phyloP scores from a whole-genome alignment of 53 echinoderm and acorn worm genomes.

The Holothuria scabra region DNA sequence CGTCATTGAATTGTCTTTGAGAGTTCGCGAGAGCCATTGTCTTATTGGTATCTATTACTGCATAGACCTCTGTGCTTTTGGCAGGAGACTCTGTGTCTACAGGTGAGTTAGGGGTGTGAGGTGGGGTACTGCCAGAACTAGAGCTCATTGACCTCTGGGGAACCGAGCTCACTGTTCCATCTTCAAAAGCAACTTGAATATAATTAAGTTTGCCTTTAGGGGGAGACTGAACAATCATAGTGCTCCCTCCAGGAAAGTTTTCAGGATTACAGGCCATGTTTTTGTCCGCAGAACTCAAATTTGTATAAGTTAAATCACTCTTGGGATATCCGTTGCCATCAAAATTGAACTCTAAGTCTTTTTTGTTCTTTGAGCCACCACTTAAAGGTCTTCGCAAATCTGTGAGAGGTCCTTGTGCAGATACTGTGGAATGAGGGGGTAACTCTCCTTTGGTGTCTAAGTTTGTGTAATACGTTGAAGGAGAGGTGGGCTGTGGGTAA shows the following conservation, averaged over 20 bases:
- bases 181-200: conserved; percentile 86
- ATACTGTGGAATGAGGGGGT: conserved; percentile 51
- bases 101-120: conserved; percentile 78
- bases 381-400: not conserved
- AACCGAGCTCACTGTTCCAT: conserved; percentile 36
- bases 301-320: conserved; percentile 84
- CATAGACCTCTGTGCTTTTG: conserved; percentile 78
- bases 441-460: conserved; percentile 91
- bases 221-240: conserved; percentile 27
- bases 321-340: conserved; percentile 21
- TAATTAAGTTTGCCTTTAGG: conserved; percentile 94
- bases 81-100: conserved; percentile 56
- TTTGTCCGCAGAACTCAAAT: conserved; percentile 73
- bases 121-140: conserved; percentile 78
- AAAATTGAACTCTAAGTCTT: conserved; percentile 21
- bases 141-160: conserved; percentile 66
- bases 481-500: conserved; percentile 15
- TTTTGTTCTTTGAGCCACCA: not conserved
- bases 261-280: conserved; percentile 30
- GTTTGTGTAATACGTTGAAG: conserved; percentile 86
- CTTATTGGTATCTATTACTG: conserved; percentile 90
- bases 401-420: not conserved
- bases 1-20: conserved; percentile 72
- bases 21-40: conserved; percentile 88
- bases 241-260: not conserved